Conservation (phyloP, 2,888 invertebrate species). For the Pachliopta kotzebuea region DNA sequence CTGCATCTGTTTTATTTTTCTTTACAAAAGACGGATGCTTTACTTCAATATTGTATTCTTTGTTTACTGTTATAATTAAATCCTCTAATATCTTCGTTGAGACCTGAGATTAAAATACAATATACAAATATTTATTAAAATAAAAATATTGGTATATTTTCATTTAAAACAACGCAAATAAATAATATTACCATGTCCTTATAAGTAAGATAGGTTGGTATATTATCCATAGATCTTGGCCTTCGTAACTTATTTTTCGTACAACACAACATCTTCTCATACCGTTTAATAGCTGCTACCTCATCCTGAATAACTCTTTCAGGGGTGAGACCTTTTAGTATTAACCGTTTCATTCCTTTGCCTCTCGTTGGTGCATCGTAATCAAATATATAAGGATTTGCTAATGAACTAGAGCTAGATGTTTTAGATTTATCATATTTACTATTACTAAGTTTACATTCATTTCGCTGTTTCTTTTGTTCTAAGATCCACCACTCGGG, state of each 20-base stretch:
- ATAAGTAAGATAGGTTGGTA: conserved; percentile 87
- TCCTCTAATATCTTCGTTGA: conserved; percentile 83
- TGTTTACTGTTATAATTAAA: conserved; percentile 56
- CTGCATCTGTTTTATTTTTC: conserved; percentile 32
- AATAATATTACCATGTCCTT: conserved; percentile 81
- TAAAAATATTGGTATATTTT: no score
- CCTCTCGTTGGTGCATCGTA: conserved; percentile 55
- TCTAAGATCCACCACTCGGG: conserved; percentile 89
- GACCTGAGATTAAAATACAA: conserved; percentile 70
- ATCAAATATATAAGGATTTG: conserved; percentile 67
- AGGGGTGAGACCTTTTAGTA: conserved; percentile 53
- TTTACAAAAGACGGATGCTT: conserved; percentile 52
- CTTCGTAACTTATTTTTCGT: conserved; percentile 46
- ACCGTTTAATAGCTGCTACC: conserved; percentile 52
- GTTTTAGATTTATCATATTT: conserved; percentile 62
- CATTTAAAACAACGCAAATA: no score
- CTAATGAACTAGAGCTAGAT: conserved; percentile 75
- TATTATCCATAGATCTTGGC: conserved; percentile 84
- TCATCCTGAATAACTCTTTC: conserved; percentile 62
- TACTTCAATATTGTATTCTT: conserved; percentile 47
- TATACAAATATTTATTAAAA: no score
- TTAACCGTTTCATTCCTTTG: conserved; percentile 59
- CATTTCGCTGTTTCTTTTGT: conserved; percentile 74
- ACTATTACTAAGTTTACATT: conserved; percentile 32
- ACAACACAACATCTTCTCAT: conserved; percentile 46